Evolutionary conservation across 1,140 invertebrate species (phyloP).

Genomic region (Nymphalis io): DNA sequence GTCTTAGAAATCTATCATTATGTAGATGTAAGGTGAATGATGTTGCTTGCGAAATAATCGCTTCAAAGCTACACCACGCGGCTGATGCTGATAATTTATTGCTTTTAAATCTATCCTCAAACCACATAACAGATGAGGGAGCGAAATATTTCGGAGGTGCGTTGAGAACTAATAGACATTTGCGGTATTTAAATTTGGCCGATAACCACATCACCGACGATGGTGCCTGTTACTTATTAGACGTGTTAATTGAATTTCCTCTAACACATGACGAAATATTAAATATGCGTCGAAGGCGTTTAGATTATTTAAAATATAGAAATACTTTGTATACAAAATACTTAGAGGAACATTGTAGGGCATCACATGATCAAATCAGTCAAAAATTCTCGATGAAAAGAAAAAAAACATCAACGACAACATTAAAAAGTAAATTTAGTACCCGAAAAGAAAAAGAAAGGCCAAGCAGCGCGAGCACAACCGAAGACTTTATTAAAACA

Average conservation of each 20-base stretch:
- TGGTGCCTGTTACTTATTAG: constrained; percentile 46
- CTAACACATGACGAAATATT: constrained; percentile 48
- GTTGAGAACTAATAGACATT: constrained; percentile 57
- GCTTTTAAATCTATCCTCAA: constrained; percentile 57
- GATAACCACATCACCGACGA: constrained; percentile 57
- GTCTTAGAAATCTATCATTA: constrained; percentile 46
- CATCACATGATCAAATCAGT: constrained; percentile 39
- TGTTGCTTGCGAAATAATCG: constrained; percentile 45
- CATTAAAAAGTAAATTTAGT: constrained; percentile 35
- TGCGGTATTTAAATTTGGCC: constrained; percentile 62
- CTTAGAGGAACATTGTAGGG: constrained; percentile 34
- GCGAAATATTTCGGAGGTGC: constrained; percentile 48
- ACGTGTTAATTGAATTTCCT: constrained; percentile 52
- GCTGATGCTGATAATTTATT: constrained; percentile 44
- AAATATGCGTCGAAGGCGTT: constrained; percentile 31
- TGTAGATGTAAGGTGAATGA: constrained; percentile 55
- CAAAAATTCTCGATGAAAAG: constrained; percentile 30
- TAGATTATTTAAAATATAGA: constrained; percentile 49
- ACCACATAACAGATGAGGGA: constrained; percentile 56
- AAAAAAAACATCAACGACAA: constrained; percentile 35
- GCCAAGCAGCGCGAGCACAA: constrained; percentile 3
- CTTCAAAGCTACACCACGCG: constrained; percentile 42
- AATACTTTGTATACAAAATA: constrained; percentile 38
- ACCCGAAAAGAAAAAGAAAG: constrained; percentile 39
- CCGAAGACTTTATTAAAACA: constrained; percentile 31